These are phyloP conservation scores for Campoletis sonorensis DNA, from an alignment of 1,140 invertebrate species.

Conservation along the genomic window DNA sequence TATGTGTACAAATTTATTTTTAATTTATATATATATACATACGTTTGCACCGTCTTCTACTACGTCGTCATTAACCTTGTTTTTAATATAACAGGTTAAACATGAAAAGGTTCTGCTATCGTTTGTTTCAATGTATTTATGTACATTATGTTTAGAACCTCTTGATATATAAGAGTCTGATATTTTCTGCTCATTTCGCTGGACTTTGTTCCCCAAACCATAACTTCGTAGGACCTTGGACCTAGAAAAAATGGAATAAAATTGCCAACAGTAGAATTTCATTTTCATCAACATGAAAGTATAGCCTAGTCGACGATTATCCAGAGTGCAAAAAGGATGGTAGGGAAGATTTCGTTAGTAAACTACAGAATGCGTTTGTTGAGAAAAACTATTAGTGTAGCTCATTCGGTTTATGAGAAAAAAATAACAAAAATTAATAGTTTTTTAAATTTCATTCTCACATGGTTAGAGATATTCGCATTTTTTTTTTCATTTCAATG, in stretches of 20 bases:
- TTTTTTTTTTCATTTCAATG: too few species aligned
- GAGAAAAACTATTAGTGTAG: too few species aligned
- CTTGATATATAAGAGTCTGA: background rate
- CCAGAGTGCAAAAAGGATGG: background rate
- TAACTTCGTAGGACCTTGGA: background rate
- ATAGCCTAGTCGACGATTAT: constrained; percentile 37
- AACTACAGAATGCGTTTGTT: too few species aligned
- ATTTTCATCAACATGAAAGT: constrained; percentile 48
- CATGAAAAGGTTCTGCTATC: constrained; percentile 50
- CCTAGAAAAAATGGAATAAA: background rate
- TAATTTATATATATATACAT: constrained; percentile 16
- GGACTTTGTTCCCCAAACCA: background rate
- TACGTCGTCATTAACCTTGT: constrained; percentile 50
- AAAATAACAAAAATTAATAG: too few species aligned
- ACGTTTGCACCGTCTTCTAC: constrained; percentile 19
- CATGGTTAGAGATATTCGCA: too few species aligned
- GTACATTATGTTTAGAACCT: background rate
- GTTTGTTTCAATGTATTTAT: background rate
- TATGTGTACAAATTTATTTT: background rate
- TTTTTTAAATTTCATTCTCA: too few species aligned
- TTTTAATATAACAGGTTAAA: constrained; percentile 65
- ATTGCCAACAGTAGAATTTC: background rate
- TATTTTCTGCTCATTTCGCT: background rate
- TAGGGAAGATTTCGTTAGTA: too few species aligned
- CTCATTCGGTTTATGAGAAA: too few species aligned